A percentile compares a stretch with the other conserved stretches of the same genome.
phyloP scores from a whole-genome alignment of 1,140 invertebrate genomes.

The Drosophila nigrodunni region DNA sequence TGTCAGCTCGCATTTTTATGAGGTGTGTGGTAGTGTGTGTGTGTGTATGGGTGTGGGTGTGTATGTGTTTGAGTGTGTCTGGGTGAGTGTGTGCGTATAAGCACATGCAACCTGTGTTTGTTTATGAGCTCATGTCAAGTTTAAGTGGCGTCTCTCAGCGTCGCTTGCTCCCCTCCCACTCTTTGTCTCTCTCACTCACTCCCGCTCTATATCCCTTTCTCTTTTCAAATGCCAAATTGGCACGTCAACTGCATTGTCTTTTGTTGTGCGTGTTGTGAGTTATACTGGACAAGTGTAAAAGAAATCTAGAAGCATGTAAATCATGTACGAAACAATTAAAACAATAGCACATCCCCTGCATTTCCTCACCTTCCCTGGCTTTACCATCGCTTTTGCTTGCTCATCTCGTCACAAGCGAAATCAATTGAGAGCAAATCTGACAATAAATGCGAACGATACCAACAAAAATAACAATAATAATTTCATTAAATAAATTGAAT shows the following conservation, averaged over 20 bases:
- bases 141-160: conserved; percentile 58
- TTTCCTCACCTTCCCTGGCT: neutral
- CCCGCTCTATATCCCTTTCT: neutral
- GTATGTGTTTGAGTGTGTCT: conserved; percentile 42
- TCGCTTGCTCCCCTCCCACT: conserved; percentile 2
- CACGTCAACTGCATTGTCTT: conserved; percentile 49
- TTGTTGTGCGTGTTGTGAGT: conserved; percentile 23
- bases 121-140: conserved; percentile 71
- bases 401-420: conserved; percentile 9
- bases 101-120: conserved; percentile 70
- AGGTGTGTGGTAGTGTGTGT: conserved; percentile 51
- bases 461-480: conserved; percentile 43
- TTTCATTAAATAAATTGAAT: conserved; percentile 65
- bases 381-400: too few species aligned
- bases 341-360: conserved; percentile 7
- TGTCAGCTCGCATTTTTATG: conserved; percentile 76
- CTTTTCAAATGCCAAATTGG: conserved; percentile 45
- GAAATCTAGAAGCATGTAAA: conserved; percentile 42
- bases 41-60: conserved; percentile 35
- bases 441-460: conserved; percentile 5
- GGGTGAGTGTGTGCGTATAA: conserved; percentile 52
- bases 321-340: conserved; percentile 58
- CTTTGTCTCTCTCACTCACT: neutral
- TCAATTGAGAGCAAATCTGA: conserved; percentile 28
- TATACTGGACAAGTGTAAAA: conserved; percentile 27